phyloP scores from a whole-genome alignment of 2,888 invertebrate genomes.

The Sarcophaga subvicina region DNA sequence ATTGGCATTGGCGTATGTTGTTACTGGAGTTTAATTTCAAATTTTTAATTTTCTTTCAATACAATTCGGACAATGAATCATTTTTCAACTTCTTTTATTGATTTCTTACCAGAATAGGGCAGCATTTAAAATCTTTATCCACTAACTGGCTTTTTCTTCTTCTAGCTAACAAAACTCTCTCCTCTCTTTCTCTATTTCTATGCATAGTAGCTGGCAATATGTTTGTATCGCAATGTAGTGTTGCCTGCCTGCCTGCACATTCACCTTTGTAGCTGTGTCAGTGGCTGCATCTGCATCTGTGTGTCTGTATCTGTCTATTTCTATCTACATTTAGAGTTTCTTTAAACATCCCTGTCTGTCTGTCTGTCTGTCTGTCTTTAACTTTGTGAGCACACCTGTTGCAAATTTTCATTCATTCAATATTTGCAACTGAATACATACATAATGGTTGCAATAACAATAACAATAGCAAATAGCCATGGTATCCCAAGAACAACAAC shows the following conservation, averaged over 20 bases:
- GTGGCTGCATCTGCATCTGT: neutral
- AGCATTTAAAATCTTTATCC: no score
- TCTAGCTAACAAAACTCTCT: no score
- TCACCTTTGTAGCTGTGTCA: neutral
- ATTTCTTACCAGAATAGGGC: no score
- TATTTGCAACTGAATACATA: conserved; percentile 57
- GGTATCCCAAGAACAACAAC: neutral
- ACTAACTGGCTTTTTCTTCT: no score
- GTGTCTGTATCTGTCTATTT: conserved; percentile 34
- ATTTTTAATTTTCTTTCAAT: no score
- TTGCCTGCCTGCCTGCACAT: neutral
- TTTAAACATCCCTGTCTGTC: conserved; percentile 10
- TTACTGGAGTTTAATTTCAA: no score
- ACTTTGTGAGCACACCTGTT: conserved; percentile 65
- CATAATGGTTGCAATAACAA: conserved; percentile 49
- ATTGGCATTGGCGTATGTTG: no score
- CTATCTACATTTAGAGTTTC: conserved; percentile 35
- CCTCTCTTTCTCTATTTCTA: neutral
- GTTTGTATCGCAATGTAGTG: neutral
- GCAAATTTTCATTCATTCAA: conserved; percentile 66
- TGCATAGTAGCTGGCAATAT: no score
- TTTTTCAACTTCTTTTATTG: no score
- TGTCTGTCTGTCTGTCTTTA: conserved; percentile 4
- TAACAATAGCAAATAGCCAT: neutral
- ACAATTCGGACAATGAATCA: no score